Conservation (phyloP, 37 sponge, comb jelly and placozoan genomes). For the Ianthella basta region DNA sequence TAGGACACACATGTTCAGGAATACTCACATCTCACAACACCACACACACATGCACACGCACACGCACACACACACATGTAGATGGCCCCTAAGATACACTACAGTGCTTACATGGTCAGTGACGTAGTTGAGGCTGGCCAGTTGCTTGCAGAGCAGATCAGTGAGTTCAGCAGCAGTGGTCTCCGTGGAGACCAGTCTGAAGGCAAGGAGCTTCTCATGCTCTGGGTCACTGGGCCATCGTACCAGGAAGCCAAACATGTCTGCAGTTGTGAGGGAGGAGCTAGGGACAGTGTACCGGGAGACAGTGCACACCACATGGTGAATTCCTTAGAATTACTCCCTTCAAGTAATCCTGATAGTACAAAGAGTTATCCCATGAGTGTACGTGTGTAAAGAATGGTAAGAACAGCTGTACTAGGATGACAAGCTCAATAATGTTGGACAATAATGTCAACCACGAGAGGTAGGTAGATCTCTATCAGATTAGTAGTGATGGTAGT, state of each 20-base stretch:
- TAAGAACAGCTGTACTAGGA: too few species aligned
- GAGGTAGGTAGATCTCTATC: too few species aligned
- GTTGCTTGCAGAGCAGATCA: constrained; percentile 27
- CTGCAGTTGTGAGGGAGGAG: neutral
- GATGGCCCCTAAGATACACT: too few species aligned
- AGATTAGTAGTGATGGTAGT: too few species aligned
- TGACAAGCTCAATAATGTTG: too few species aligned
- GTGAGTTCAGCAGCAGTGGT: constrained; percentile 4
- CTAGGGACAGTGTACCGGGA: constrained; percentile 1
- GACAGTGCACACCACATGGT: neutral
- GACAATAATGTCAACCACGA: too few species aligned
- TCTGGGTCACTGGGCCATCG: constrained; percentile 67
- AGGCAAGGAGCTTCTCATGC: constrained; percentile 75
- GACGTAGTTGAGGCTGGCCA: constrained; percentile 58
- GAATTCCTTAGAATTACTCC: too few species aligned
- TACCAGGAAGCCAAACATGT: constrained; percentile 76
- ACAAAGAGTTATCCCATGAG: too few species aligned
- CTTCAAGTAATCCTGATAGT: too few species aligned
- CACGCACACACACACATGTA: too few species aligned
- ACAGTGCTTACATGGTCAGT: constrained; percentile 43
- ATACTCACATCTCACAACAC: too few species aligned
- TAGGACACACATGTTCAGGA: neutral
- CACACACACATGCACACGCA: neutral
- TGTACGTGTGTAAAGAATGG: too few species aligned
- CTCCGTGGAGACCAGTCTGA: constrained; percentile 38